A percentile compares a stretch with the other conserved stretches of the same genome.
Conservation (phyloP, 2,113 vertebrate genomes). For the Epinephelus fuscoguttatus region DNA sequence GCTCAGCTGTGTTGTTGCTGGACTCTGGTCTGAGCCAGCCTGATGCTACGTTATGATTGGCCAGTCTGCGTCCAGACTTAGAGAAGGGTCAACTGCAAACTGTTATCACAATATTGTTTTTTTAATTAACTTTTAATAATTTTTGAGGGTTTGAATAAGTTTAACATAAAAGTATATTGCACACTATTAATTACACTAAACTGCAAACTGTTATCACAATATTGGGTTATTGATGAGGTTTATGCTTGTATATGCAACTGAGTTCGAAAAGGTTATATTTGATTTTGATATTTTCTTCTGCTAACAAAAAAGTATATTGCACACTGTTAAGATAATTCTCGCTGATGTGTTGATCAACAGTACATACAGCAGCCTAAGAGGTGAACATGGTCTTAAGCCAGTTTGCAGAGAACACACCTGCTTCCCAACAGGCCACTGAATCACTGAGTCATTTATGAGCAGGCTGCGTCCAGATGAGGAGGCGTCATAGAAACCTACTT, state of each 20-base stretch:
- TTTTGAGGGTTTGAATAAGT: too few species aligned
- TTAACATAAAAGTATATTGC: too few species aligned
- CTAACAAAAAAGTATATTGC: conserved; percentile 4
- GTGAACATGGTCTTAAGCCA: conserved; percentile 56
- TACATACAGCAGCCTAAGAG: conserved; percentile 58
- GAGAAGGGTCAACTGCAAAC: too few species aligned
- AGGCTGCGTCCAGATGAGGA: conserved; percentile 67
- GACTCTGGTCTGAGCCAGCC: too few species aligned
- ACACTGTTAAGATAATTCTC: conserved; percentile 14
- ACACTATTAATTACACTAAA: too few species aligned
- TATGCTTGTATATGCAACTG: background rate
- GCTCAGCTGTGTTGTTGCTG: too few species aligned
- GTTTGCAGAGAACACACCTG: conserved; percentile 76
- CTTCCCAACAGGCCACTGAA: conserved; percentile 76
- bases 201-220: too few species aligned
- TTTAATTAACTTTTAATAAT: too few species aligned
- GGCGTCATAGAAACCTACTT: conserved; percentile 81
- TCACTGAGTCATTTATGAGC: conserved; percentile 72
- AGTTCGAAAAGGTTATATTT: background rate
- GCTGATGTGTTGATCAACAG: conserved; percentile 48
- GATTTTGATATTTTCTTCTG: background rate
- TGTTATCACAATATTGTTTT: too few species aligned
- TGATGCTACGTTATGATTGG: too few species aligned
- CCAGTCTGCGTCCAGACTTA: too few species aligned
- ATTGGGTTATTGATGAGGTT: background rate